These are phyloP conservation scores for Lepilemur septentrionalis DNA, from an alignment of 2,797 vertebrate species.

Conservation along the genomic window DNA sequence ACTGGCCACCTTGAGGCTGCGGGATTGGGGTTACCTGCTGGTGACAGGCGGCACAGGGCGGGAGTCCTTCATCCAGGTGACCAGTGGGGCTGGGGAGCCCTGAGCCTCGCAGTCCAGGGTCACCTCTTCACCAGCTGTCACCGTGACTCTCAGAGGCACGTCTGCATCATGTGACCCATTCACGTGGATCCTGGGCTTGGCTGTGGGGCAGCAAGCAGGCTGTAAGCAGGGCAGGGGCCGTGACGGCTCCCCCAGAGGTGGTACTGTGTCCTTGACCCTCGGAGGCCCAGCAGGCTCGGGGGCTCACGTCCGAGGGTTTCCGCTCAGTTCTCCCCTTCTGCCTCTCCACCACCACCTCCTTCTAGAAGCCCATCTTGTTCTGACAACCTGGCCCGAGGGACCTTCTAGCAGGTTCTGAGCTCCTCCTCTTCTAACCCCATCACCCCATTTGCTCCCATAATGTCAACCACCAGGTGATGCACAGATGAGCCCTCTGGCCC, in stretches of 20 bases:
- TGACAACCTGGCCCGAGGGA: not conserved
- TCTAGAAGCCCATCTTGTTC: not conserved
- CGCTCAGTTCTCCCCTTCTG: not conserved
- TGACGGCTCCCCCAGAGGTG: not conserved
- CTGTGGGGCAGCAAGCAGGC: constrained; percentile 77
- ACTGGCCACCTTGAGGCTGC: not conserved
- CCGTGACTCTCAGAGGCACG: constrained; percentile 81
- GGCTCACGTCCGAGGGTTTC: accelerated
- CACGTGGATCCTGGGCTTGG: constrained; percentile 87
- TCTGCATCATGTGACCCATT: constrained; percentile 78
- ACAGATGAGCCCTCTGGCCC: not conserved
- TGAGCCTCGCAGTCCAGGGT: constrained; percentile 91
- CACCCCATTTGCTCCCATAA: not conserved
- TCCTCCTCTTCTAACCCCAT: not conserved
- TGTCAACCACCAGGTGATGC: not conserved
- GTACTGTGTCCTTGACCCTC: accelerated
- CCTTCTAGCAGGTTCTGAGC: not conserved
- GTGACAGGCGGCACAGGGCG: constrained; percentile 85
- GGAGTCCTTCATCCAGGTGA: constrained; percentile 91
- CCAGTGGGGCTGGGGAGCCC: constrained; percentile 89
- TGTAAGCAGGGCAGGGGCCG: not conserved
- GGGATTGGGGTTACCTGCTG: constrained; percentile 85
- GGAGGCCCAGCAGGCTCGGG: not conserved
- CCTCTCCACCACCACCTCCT: not conserved
- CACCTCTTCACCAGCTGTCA: constrained; percentile 89